These are phyloP conservation scores for Smittia aterrima DNA, from an alignment of 2,888 invertebrate genomes.

Conservation along the genomic window DNA sequence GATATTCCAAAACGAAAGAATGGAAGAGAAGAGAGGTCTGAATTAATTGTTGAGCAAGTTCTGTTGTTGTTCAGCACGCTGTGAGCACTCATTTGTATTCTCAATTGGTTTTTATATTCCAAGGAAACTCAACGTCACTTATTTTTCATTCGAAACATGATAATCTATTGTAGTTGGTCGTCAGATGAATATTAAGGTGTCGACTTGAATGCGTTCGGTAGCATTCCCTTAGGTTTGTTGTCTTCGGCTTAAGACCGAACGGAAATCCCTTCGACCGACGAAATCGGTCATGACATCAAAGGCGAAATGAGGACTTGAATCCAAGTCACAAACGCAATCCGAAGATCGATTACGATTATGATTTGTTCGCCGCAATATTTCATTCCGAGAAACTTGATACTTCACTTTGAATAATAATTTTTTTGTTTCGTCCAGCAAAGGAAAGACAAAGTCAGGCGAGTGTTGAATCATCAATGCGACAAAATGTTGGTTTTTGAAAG, in stretches of 20 bases:
- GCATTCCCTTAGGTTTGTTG: neutral
- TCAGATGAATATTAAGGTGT: neutral
- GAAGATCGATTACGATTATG: slow-evolving; percentile 25
- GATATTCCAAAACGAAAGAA: neutral
- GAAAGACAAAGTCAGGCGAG: neutral
- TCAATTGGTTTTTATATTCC: neutral
- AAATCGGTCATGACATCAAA: neutral
- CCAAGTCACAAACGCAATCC: neutral
- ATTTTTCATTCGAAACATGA: neutral
- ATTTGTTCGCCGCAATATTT: neutral
- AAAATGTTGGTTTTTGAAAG: neutral
- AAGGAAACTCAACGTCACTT: neutral
- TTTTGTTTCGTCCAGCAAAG: neutral
- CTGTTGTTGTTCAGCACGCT: slow-evolving; percentile 3
- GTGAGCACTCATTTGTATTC: slow-evolving; percentile 5
- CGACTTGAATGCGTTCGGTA: slow-evolving; percentile 2
- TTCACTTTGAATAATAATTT: slow-evolving; percentile 26
- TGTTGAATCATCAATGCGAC: neutral
- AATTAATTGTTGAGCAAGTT: slow-evolving; percentile 26
- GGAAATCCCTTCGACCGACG: slow-evolving; percentile 2
- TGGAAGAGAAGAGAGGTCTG: neutral
- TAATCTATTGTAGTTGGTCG: slow-evolving; percentile 5
- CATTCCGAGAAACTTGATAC: slow-evolving; percentile 23
- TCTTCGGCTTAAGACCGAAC: neutral
- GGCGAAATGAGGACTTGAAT: neutral